phyloP scores from a whole-genome alignment of 2,797 vertebrate species.

The Pseudopleuronectes americanus region DNA sequence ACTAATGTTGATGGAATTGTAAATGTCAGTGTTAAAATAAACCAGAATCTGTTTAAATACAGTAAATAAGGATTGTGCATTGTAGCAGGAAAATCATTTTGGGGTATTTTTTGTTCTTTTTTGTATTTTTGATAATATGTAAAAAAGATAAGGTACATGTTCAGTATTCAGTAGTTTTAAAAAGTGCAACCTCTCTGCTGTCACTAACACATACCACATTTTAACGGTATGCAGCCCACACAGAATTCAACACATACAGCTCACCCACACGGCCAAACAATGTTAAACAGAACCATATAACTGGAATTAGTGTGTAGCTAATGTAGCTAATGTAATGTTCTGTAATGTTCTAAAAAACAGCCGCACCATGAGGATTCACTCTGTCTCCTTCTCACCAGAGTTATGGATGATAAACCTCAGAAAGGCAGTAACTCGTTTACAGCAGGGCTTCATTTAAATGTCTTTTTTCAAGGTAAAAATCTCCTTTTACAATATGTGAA shows the following conservation, averaged over 20 bases:
- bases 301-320: background rate
- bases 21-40: background rate
- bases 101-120: background rate
- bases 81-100: too few species aligned
- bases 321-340: background rate
- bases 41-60: background rate
- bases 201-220: conserved; percentile 5
- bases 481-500: background rate
- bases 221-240: conserved; percentile 26
- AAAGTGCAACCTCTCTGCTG: background rate
- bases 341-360: background rate
- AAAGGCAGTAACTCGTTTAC: background rate
- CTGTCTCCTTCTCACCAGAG: background rate
- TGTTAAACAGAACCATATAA: background rate
- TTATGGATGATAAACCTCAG: background rate
- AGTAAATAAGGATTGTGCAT: background rate
- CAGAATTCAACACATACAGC: conserved; percentile 11
- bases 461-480: too few species aligned
- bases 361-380: too few species aligned
- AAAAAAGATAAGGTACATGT: background rate
- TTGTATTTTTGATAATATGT: background rate
- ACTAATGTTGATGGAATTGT: background rate
- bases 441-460: background rate
- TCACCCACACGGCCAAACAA: conserved; percentile 10
- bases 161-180: background rate